Percentiles rank a stretch among this genome's conserved stretches.
Conservation (phyloP, 2,888 invertebrate genomes). For the Leptinotarsa juncta region DNA sequence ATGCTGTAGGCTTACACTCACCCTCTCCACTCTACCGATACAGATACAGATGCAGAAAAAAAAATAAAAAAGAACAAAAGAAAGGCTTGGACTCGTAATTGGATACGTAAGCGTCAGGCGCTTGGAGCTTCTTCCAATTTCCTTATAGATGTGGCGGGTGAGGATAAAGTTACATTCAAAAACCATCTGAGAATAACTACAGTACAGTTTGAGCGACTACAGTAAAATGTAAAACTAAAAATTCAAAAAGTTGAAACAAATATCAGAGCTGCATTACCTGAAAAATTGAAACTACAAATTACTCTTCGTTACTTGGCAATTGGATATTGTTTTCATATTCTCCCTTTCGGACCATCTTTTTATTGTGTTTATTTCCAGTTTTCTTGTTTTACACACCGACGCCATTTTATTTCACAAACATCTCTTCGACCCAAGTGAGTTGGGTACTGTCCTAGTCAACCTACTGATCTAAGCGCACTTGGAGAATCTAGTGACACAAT, state of each 20-base stretch:
- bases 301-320: slow-evolving; percentile 1
- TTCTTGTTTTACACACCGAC: no score
- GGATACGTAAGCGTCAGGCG: background rate
- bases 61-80: background rate
- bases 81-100: background rate
- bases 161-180: slow-evolving; percentile 2
- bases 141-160: background rate
- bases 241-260: slow-evolving; percentile 1
- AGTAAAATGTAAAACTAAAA: background rate
- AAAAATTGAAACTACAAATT: background rate
- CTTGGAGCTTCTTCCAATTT: background rate
- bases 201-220: background rate
- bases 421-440: no score
- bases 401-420: no score
- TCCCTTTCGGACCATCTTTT: no score
- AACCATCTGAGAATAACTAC: slow-evolving; percentile 1
- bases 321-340: background rate
- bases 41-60: background rate
- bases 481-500: no score
- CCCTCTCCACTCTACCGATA: no score
- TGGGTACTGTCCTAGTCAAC: no score
- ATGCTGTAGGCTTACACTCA: no score
- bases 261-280: background rate
- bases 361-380: no score
- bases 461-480: no score